phyloP scores from a whole-genome alignment of 2,888 invertebrate species.

The Chrysodeixis includens region DNA sequence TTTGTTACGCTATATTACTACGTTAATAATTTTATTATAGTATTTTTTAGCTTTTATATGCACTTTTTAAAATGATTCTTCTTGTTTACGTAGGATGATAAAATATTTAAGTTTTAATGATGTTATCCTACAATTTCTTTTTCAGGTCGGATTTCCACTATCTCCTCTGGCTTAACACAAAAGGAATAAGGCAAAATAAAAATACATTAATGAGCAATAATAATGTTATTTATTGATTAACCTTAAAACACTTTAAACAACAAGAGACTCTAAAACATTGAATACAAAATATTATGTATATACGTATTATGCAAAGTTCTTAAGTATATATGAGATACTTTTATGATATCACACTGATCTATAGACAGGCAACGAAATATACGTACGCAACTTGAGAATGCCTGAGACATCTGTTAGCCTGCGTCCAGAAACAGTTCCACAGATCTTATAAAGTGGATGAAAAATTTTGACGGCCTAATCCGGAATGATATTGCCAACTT shows the following conservation, averaged over 20 bases:
- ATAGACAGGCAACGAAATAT: conserved; percentile 15
- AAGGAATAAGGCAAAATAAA: conserved; percentile 43
- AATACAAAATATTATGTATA: conserved; percentile 60
- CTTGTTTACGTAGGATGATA: not conserved
- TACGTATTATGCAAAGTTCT: conserved; percentile 52
- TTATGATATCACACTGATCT: conserved; percentile 38
- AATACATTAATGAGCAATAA: conserved; percentile 63
- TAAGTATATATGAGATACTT: conserved; percentile 35
- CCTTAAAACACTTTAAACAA: conserved; percentile 64
- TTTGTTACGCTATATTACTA: too few relatives aligned
- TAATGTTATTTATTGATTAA: conserved; percentile 63
- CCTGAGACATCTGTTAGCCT: not conserved
- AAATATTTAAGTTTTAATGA: too few relatives aligned
- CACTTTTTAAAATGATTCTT: not conserved
- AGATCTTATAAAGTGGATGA: not conserved
- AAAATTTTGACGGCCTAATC: too few relatives aligned
- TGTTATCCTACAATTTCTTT: conserved; percentile 34
- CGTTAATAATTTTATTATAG: too few relatives aligned
- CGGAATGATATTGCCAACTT: too few relatives aligned
- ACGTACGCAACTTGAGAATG: conserved; percentile 9
- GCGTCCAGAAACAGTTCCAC: not conserved
- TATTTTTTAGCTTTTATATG: too few relatives aligned
- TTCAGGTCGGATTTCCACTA: conserved; percentile 71
- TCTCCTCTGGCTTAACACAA: conserved; percentile 52
- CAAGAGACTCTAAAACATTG: conserved; percentile 58